phyloP scores from a whole-genome alignment of 2,888 invertebrate genomes.

The Apotomis capreana region DNA sequence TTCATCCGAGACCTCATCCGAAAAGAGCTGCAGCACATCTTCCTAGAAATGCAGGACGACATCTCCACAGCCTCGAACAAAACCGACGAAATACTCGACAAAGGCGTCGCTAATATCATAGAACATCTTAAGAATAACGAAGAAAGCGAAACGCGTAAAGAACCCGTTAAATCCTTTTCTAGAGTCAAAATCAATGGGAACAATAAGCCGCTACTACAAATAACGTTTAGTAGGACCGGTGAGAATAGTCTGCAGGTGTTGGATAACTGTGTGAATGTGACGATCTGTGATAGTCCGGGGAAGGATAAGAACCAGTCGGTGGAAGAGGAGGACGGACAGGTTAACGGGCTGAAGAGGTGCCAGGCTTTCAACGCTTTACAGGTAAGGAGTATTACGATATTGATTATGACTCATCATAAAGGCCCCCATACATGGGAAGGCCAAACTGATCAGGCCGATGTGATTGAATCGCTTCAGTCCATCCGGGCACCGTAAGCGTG shows the following conservation, averaged over 20 bases:
- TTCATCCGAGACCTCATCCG: conserved; percentile 73
- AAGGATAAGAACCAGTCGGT: conserved; percentile 63
- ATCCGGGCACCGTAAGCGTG: no score
- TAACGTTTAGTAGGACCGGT: conserved; percentile 69
- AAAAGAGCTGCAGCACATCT: conserved; percentile 69
- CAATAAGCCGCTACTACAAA: conserved; percentile 74
- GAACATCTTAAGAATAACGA: conserved; percentile 61
- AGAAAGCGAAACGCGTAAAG: conserved; percentile 53
- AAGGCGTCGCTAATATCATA: conserved; percentile 68
- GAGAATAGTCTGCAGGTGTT: conserved; percentile 75
- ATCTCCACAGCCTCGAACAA: conserved; percentile 48
- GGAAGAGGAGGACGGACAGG: conserved; percentile 68
- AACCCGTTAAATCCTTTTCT: conserved; percentile 66
- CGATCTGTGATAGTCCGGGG: conserved; percentile 61
- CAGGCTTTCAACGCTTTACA: conserved; percentile 81
- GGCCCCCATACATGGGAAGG: no score
- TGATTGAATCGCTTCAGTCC: no score
- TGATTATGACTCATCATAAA: neutral
- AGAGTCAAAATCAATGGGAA: conserved; percentile 76
- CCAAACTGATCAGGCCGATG: no score
- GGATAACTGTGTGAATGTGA: conserved; percentile 76
- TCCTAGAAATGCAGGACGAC: conserved; percentile 67
- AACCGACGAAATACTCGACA: conserved; percentile 66
- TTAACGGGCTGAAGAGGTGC: conserved; percentile 73
- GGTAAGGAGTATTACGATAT: conserved; percentile 54